A percentile compares a stretch with the other conserved stretches of the same genome.
Evolutionary conservation across 92 coral and sea anemone species (phyloP).

Genomic region (Micromussa lordhowensis): DNA sequence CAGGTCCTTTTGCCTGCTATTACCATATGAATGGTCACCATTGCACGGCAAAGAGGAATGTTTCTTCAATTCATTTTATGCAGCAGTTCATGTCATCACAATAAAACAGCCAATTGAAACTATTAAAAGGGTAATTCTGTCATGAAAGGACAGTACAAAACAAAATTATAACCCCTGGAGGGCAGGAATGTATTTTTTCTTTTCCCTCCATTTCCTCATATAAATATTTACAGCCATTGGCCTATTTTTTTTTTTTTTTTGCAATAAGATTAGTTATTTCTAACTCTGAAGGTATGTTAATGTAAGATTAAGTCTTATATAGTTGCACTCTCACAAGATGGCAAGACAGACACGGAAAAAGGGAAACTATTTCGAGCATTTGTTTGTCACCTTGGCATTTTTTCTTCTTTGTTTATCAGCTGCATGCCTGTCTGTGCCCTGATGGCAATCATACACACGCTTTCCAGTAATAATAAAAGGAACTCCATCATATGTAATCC

Average conservation of each 20-base stretch:
- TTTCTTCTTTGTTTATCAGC: conserved; percentile 11
- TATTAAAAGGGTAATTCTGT: too few relatives aligned
- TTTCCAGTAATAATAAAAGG: conserved; percentile 40
- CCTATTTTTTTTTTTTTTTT: too few relatives aligned
- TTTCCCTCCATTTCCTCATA: too few relatives aligned
- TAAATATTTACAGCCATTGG: too few relatives aligned
- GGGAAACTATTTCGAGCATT: background rate
- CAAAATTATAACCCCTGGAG: too few relatives aligned
- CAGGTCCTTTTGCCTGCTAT: background rate
- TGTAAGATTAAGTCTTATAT: too few relatives aligned
- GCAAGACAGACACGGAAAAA: background rate
- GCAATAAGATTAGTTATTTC: too few relatives aligned
- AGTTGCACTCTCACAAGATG: background rate
- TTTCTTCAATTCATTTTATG: background rate
- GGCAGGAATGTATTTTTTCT: too few relatives aligned
- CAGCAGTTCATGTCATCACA: too few relatives aligned
- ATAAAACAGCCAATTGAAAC: too few relatives aligned
- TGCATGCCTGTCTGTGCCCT: conserved; percentile 48
- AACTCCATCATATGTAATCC: conserved; percentile 49
- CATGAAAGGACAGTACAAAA: too few relatives aligned
- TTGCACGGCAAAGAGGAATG: background rate
- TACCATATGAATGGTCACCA: conserved; percentile 45
- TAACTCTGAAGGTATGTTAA: too few relatives aligned
- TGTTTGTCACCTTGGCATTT: conserved; percentile 6
- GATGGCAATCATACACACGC: conserved; percentile 57